A percentile compares a stretch with the other conserved stretches of the same genome.
phyloP scores from a whole-genome alignment of 1,140 invertebrate genomes.

The Papilio polytes region DNA sequence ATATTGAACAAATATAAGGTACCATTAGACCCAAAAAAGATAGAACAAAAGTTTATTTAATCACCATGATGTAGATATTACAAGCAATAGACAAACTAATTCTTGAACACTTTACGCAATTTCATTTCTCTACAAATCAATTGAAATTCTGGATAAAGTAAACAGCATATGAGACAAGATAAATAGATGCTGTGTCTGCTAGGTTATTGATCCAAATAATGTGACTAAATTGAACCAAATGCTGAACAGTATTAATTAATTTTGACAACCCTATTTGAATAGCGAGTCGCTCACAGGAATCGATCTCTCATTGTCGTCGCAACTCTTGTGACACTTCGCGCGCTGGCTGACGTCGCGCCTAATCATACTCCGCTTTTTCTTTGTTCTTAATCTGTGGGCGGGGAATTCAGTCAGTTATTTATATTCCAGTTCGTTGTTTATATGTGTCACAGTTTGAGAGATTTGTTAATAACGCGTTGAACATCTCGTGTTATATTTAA shows the following conservation, averaged over 20 bases:
- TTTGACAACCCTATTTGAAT: conserved; percentile 28
- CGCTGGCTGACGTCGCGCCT: conserved; percentile 49
- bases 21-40: neutral
- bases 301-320: conserved; percentile 64
- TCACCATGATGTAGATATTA: neutral
- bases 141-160: neutral
- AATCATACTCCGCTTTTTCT: conserved; percentile 50
- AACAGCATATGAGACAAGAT: conserved; percentile 1
- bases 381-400: conserved; percentile 40
- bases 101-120: neutral
- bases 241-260: neutral
- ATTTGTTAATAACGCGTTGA: conserved; percentile 33
- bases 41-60: neutral
- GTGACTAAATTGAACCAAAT: conserved; percentile 6
- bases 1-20: neutral
- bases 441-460: conserved; percentile 24
- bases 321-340: conserved; percentile 49
- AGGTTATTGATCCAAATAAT: neutral
- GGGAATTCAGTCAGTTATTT: conserved; percentile 16
- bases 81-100: neutral
- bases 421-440: conserved; percentile 21
- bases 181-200: neutral
- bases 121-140: neutral
- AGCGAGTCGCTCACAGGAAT: conserved; percentile 54
- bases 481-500: conserved; percentile 21